Evolutionary conservation across 2,113 vertebrate species (phyloP), one percentile per base, ranked within the genome.

Genomic region (Brienomyrus longianalis): DNA sequence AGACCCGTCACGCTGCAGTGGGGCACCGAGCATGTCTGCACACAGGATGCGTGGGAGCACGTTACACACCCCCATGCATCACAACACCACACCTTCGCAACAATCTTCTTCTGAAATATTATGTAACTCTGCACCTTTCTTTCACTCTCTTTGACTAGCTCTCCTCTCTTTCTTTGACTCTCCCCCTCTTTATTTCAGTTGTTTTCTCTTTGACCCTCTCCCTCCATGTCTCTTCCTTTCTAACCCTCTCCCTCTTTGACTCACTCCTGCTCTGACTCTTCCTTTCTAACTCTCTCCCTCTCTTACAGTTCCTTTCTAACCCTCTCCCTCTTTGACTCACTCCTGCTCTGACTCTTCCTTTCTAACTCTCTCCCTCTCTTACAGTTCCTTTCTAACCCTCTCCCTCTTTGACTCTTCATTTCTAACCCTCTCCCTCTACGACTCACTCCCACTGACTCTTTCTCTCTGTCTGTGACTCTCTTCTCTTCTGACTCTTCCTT

Each of bases 1-100:
- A 98, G 94, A 23, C 96, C 95, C 4, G 93, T 91, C 90, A 96
- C 95, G 35, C 90, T 95, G 92, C 96, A 96, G 91, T 95, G 94
- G 11, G 94, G 94, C 92, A 96, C 95, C 0, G 95, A 93, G 91
- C 96, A 96, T 0, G 94, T 96, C 96, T 94, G 90, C n/a, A 87
- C 21, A 88, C 19, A 50, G 13, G 45, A 70, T 11, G 62, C 31
- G n/a, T 8, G 35, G 47, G 84, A 17, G n/a, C 13, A 19, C 5
- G n/a, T 50, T 48, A 62, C 54, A 52, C 31, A 43, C 15, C 3
- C 54, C 35, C 86, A 0, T 19, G 35, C 54, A 19, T 31, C n/a
- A 19, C n/a, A 7, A 23, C n/a, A 88, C 43, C 3, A 19, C 54
- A 66, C 87, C 39, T 35, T 19, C 3, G 39, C 86, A 66, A 23